These are phyloP conservation scores for Euschistus heros DNA, from an alignment of 1,140 invertebrate genomes.

Conservation along the genomic window DNA sequence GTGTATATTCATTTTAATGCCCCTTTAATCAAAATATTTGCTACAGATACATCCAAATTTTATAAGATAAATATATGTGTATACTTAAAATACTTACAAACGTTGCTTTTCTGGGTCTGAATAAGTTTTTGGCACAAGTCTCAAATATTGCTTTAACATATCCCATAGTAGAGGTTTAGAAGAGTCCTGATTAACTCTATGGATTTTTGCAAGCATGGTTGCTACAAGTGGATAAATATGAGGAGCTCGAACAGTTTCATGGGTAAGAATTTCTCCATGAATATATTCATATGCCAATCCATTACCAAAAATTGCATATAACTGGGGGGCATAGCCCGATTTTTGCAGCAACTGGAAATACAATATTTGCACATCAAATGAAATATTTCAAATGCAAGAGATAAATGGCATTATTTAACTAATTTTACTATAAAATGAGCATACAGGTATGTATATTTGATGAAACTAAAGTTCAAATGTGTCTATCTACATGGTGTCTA, in stretches of 20 bases:
- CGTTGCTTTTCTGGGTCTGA: constrained; percentile 45
- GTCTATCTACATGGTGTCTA: no score
- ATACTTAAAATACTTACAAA: constrained; percentile 14
- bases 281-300: constrained; percentile 89
- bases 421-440: no score
- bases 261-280: constrained; percentile 66
- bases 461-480: no score
- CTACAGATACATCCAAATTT: constrained; percentile 3
- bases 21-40: no score
- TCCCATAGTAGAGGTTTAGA: constrained; percentile 51
- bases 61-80: no score
- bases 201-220: constrained; percentile 66
- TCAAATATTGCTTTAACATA: constrained; percentile 61
- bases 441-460: no score
- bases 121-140: constrained; percentile 46
- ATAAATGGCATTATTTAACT: no score
- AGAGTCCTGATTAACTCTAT: constrained; percentile 44
- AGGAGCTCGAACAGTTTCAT: constrained; percentile 53
- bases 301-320: constrained; percentile 89
- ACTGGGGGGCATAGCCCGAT: constrained; percentile 64
- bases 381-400: not conserved
- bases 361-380: constrained; percentile 13
- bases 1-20: no score
- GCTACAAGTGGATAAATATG: constrained; percentile 66
- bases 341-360: constrained; percentile 56